Conservation (phyloP, 2,888 invertebrate species). For the Orthosia gothica region DNA sequence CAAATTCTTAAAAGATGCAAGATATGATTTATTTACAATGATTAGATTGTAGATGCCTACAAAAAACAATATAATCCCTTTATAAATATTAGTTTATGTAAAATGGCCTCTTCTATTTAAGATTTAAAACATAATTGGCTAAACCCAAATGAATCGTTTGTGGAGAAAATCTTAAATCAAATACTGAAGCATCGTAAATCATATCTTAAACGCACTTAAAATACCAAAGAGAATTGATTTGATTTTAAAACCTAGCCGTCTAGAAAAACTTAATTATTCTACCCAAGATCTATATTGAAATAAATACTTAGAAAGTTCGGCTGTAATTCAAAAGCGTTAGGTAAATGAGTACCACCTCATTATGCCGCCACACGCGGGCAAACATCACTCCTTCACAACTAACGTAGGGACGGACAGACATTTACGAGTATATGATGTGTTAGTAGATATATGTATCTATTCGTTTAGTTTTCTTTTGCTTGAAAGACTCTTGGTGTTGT, state of each 20-base stretch:
- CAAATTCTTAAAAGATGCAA: no score
- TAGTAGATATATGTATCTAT: background rate
- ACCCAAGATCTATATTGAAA: background rate
- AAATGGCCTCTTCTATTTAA: no score
- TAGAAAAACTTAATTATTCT: background rate
- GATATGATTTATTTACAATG: no score
- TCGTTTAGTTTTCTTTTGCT: constrained; percentile 1
- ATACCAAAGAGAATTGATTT: no score
- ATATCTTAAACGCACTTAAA: no score
- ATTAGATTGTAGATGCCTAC: no score
- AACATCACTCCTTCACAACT: constrained; percentile 34
- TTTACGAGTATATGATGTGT: background rate
- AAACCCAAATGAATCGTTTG: no score
- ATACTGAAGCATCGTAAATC: no score
- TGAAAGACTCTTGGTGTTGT: background rate
- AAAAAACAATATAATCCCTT: no score
- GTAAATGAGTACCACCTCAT: constrained; percentile 42
- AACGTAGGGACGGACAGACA: constrained; percentile 9
- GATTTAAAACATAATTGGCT: no score
- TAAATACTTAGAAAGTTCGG: constrained; percentile 17
- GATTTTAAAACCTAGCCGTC: background rate
- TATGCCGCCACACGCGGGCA: constrained; percentile 58
- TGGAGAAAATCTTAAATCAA: background rate
- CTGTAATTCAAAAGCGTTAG: constrained; percentile 10
- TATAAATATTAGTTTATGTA: no score